phyloP scores from a whole-genome alignment of 1,140 invertebrate species.

The Littorina saxatilis region DNA sequence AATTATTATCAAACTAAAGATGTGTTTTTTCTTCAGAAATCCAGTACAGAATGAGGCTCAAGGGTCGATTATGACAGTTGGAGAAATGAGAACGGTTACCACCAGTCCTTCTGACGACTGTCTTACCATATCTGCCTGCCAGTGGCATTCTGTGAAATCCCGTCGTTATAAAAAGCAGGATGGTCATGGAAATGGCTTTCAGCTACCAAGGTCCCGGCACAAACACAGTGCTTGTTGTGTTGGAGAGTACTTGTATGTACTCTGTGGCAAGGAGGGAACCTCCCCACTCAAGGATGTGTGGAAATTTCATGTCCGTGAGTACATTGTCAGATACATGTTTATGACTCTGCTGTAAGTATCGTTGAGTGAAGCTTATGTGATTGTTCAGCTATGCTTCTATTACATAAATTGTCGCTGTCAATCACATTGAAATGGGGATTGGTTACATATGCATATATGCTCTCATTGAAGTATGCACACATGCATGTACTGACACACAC shows the following conservation, averaged over 20 bases:
- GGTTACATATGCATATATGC: too few species aligned
- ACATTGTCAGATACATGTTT: too few species aligned
- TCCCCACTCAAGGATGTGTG: conserved; percentile 90
- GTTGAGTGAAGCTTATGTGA: too few species aligned
- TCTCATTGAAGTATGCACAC: too few species aligned
- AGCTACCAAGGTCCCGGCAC: conserved; percentile 79
- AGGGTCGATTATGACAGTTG: not conserved
- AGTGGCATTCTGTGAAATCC: not conserved
- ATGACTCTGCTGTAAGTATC: too few species aligned
- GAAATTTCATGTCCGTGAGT: conserved; percentile 82
- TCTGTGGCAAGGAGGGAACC: conserved; percentile 89
- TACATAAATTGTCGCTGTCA: too few species aligned
- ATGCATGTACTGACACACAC: too few species aligned
- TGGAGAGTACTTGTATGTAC: conserved; percentile 85
- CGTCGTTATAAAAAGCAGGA: not conserved
- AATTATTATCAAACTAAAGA: too few species aligned
- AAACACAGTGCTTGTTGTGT: conserved; percentile 89
- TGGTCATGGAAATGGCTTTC: not conserved
- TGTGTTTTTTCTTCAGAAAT: not conserved
- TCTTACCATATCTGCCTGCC: conserved; percentile 15
- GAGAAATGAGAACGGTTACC: not conserved
- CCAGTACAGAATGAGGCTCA: not conserved
- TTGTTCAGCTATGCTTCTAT: too few species aligned
- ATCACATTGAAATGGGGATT: too few species aligned
- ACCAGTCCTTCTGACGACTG: not conserved